These are phyloP conservation scores for Piezodorus guildinii DNA, from an alignment of 1,140 invertebrate genomes.

Conservation along the genomic window DNA sequence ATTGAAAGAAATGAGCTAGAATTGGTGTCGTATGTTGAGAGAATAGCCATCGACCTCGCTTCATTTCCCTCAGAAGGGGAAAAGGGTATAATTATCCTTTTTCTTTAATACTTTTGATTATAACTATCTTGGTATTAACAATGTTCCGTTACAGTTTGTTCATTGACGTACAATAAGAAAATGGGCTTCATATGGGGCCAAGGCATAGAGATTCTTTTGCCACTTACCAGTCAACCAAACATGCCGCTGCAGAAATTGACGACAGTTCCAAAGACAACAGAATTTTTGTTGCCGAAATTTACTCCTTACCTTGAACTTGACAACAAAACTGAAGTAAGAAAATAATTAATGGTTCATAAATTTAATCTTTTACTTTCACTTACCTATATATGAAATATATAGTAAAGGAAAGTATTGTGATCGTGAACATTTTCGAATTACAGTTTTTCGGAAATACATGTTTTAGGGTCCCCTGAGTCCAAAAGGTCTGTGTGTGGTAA, in stretches of 20 bases:
- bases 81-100: background rate
- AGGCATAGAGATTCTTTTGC: background rate
- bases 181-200: background rate
- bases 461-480: too few relatives aligned
- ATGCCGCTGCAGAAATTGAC: background rate
- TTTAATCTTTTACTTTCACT: too few relatives aligned
- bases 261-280: background rate
- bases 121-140: background rate
- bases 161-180: conserved; percentile 16
- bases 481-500: too few relatives aligned
- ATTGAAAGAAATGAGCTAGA: background rate
- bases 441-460: too few relatives aligned
- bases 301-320: background rate
- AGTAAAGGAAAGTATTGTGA: too few relatives aligned
- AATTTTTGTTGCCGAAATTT: background rate
- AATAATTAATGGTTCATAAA: too few relatives aligned
- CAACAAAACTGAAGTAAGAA: too few relatives aligned
- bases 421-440: too few relatives aligned
- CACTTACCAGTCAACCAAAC: background rate
- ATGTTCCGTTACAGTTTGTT: background rate
- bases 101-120: background rate
- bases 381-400: too few relatives aligned
- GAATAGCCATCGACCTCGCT: background rate
- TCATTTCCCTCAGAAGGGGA: background rate
- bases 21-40: background rate